phyloP scores from a whole-genome alignment of 2,888 invertebrate genomes.

The Neocrepidodera transversa region DNA sequence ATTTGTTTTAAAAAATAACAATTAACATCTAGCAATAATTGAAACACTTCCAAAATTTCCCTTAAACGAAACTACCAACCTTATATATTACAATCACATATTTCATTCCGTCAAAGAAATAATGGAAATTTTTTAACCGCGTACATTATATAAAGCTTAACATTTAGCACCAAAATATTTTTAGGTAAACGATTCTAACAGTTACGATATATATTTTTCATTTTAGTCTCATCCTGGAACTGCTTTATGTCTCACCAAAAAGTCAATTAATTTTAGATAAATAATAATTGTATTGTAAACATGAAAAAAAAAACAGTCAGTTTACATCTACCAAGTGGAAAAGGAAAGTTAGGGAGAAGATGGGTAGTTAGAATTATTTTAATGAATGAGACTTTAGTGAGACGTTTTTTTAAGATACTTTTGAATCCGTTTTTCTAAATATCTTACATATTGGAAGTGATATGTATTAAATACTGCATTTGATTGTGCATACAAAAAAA shows the following conservation, averaged over 20 bases:
- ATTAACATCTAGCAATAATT: constrained; percentile 31
- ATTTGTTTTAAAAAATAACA: constrained; percentile 31
- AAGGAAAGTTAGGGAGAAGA: no score
- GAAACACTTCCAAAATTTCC: constrained; percentile 19
- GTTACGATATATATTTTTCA: constrained; percentile 11
- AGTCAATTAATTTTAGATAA: no score
- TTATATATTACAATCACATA: constrained; percentile 43
- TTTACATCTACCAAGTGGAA: no score
- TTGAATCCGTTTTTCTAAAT: constrained; percentile 12
- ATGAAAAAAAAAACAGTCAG: no score
- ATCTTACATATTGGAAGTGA: constrained; percentile 22
- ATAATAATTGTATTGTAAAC: no score
- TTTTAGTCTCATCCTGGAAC: constrained; percentile 16
- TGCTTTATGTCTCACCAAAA: background rate
- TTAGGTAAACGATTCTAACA: constrained; percentile 29
- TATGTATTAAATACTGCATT: constrained; percentile 27
- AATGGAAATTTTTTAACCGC: constrained; percentile 17
- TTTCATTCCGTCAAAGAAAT: constrained; percentile 31
- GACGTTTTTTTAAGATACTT: no score
- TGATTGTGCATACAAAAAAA: constrained; percentile 10
- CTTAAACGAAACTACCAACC: constrained; percentile 35
- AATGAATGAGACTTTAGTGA: no score
- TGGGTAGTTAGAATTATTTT: no score
- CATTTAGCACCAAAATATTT: constrained; percentile 39
- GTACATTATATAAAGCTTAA: constrained; percentile 30